Percentiles rank a stretch among this genome's conserved stretches.
phyloP scores from a whole-genome alignment of 2,888 invertebrate species.

The Deilephila porcellus region DNA sequence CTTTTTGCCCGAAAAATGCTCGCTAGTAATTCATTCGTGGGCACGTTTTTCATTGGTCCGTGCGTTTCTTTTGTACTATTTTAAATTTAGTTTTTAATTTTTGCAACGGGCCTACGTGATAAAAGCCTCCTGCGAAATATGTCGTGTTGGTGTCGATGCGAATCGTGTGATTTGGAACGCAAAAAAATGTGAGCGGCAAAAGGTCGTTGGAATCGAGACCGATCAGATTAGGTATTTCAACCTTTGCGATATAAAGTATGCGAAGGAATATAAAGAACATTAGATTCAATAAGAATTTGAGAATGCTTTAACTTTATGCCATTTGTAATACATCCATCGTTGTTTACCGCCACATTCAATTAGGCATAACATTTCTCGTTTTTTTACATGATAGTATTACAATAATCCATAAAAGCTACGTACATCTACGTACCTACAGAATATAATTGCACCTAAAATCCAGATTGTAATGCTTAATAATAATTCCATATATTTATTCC shows the following conservation, averaged over 20 bases:
- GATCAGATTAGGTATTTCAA: slow-evolving; percentile 7
- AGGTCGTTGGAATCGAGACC: slow-evolving; percentile 1
- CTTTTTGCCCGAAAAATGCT: slow-evolving; percentile 39
- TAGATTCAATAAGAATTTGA: background rate
- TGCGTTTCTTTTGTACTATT: slow-evolving; percentile 17
- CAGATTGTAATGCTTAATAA: too few relatives aligned
- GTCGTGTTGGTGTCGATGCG: background rate
- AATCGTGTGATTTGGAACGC: background rate
- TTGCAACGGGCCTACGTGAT: background rate
- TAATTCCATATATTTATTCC: too few relatives aligned
- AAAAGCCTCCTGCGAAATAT: slow-evolving; percentile 10
- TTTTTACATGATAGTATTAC: too few relatives aligned
- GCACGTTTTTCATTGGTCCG: slow-evolving; percentile 23
- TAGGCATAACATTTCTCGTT: too few relatives aligned
- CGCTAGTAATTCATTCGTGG: slow-evolving; percentile 21
- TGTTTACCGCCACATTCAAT: too few relatives aligned
- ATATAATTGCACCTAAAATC: too few relatives aligned
- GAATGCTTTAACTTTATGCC: too few relatives aligned
- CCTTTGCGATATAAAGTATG: background rate
- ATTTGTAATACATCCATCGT: too few relatives aligned
- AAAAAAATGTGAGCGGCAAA: background rate
- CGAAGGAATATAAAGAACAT: background rate
- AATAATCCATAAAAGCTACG: too few relatives aligned
- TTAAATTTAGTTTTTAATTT: slow-evolving; percentile 21
- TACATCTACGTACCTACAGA: too few relatives aligned